Evolutionary conservation across 2,797 vertebrate species (phyloP).

Genomic region (Sebastes matsubarae): DNA sequence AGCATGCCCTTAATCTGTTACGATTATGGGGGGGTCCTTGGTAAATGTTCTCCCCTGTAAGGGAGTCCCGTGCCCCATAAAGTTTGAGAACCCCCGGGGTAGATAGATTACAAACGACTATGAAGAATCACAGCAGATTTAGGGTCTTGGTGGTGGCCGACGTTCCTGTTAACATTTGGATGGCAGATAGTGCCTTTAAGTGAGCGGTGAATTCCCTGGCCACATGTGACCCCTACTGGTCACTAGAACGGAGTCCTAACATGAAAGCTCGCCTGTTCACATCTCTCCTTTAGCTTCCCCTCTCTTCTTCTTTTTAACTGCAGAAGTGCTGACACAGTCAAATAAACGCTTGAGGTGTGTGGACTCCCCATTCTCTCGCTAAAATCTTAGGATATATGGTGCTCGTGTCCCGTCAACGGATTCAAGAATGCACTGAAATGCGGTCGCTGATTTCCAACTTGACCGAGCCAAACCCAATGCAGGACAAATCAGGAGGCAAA

Average conservation of each 20-base stretch:
- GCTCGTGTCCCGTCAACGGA: constrained; percentile 47
- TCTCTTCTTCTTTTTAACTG: constrained; percentile 1
- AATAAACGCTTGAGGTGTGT: constrained; percentile 23
- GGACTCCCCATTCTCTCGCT: constrained; percentile 24
- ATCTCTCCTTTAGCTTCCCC: not conserved
- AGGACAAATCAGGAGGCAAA: constrained; percentile 69
- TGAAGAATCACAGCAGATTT: not conserved
- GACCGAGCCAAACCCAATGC: constrained; percentile 46
- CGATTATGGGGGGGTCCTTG: no score
- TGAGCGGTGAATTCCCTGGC: not conserved
- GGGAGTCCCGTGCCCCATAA: accelerated
- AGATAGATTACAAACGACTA: not conserved
- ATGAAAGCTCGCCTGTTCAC: not conserved
- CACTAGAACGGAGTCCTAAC: not conserved
- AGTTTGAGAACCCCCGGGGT: no score
- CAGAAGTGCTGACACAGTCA: constrained; percentile 56
- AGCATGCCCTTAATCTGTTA: no score
- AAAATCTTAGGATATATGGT: constrained; percentile 36
- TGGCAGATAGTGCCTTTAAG: not conserved
- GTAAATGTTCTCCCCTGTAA: no score
- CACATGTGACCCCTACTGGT: constrained; percentile 63
- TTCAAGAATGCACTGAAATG: constrained; percentile 41
- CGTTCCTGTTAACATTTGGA: constrained; percentile 7
- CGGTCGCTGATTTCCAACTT: constrained; percentile 40
- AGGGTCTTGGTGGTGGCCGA: not conserved